Evolutionary conservation across 2,888 invertebrate species (phyloP).

Genomic region (Drosophila sordidapex): DNA sequence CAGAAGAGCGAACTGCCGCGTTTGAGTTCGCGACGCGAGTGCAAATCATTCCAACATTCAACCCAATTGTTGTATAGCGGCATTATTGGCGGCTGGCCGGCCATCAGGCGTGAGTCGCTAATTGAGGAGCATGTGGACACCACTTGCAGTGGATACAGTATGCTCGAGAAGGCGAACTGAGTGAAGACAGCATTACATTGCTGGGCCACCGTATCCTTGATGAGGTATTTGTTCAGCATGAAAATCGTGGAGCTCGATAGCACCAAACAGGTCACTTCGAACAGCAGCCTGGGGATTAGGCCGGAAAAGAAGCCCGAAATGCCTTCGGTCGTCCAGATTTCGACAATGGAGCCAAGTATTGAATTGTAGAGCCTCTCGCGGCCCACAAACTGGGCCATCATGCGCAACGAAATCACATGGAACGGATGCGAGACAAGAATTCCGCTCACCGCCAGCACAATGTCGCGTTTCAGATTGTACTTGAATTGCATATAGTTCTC

Average conservation of each 20-base stretch:
- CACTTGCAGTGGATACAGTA: constrained; percentile 96
- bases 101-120: constrained; percentile 91
- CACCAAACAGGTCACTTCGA: constrained; percentile 92
- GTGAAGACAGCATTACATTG: constrained; percentile 87
- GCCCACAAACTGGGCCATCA: constrained; percentile 98
- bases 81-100: constrained; percentile 94
- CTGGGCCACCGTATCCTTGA: constrained; percentile 89
- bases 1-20: constrained; percentile 91
- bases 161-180: constrained; percentile 92
- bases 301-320: constrained; percentile 95
- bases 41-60: constrained; percentile 93
- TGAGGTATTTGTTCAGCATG: constrained; percentile 91
- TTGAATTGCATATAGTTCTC: constrained; percentile 86
- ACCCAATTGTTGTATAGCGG: constrained; percentile 92
- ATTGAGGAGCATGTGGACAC: constrained; percentile 96
- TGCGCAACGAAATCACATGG: constrained; percentile 95
- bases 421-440: constrained; percentile 95
- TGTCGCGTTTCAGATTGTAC: constrained; percentile 87
- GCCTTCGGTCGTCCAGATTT: constrained; percentile 95
- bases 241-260: constrained; percentile 91
- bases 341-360: constrained; percentile 90
- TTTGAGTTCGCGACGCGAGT: constrained; percentile 91
- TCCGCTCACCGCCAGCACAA: constrained; percentile 90
- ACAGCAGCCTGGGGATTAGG: constrained; percentile 93
- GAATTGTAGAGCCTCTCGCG: constrained; percentile 90